These are phyloP conservation scores for Orthosia gracilis DNA, from an alignment of 2,888 invertebrate species.

Conservation along the genomic window DNA sequence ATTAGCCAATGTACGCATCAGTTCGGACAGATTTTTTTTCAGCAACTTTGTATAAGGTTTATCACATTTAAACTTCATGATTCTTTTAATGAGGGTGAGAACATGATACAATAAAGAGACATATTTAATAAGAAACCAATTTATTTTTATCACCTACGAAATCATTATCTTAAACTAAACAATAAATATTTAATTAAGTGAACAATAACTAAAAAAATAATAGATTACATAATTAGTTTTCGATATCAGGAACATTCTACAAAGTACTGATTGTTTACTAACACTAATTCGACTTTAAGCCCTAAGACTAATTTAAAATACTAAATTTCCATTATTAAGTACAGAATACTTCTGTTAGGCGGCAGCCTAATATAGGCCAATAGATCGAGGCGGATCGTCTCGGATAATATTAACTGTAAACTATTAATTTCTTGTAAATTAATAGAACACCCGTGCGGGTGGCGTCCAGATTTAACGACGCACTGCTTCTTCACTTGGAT, in stretches of 20 bases:
- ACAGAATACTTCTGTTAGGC: conserved; percentile 84
- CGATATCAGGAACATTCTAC: conserved; percentile 56
- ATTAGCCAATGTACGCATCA: conserved; percentile 17
- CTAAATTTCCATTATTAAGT: conserved; percentile 78
- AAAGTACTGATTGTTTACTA: conserved; percentile 47
- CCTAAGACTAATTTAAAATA: conserved; percentile 70
- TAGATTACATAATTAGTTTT: conserved; percentile 63
- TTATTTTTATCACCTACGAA: conserved; percentile 61
- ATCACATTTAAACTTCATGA: conserved; percentile 37
- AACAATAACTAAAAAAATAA: conserved; percentile 68
- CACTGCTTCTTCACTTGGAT: conserved; percentile 17
- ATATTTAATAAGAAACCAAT: conserved; percentile 62
- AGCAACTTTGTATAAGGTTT: conserved; percentile 20
- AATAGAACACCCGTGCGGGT: conserved; percentile 13
- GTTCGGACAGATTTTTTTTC: conserved; percentile 16
- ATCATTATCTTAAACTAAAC: conserved; percentile 71
- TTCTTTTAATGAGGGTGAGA: conserved; percentile 38
- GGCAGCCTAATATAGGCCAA: conserved; percentile 83
- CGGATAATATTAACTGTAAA: conserved; percentile 40
- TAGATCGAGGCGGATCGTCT: conserved; percentile 63
- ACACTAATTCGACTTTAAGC: conserved; percentile 38
- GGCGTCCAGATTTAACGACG: conserved; percentile 13
- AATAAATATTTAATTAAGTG: conserved; percentile 73
- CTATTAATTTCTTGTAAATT: conserved; percentile 40
- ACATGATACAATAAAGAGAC: conserved; percentile 59